Percentiles rank a stretch among this genome's conserved stretches.
Conservation (phyloP, 2,888 invertebrate species). For the Fragum sueziense region DNA sequence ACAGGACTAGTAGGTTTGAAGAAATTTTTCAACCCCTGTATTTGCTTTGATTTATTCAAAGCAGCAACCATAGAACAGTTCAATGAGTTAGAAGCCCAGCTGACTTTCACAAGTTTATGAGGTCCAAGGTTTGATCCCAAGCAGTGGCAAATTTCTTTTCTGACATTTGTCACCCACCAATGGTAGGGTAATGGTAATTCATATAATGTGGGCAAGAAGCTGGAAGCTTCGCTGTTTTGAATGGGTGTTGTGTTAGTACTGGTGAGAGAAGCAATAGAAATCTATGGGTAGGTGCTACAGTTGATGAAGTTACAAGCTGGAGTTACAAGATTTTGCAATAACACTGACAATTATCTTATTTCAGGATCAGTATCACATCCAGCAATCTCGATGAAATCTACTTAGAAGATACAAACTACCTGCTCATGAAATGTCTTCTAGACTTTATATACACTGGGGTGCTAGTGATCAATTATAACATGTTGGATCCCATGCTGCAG, state of each 20-base stretch:
- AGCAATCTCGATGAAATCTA: not conserved
- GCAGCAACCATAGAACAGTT: too few relatives aligned
- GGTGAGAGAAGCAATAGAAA: not conserved
- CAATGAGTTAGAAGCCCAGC: too few relatives aligned
- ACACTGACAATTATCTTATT: not conserved
- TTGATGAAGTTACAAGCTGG: too few relatives aligned
- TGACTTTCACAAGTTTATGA: too few relatives aligned
- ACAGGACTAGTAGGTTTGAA: too few relatives aligned
- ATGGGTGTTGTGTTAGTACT: not conserved
- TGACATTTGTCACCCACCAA: too few relatives aligned
- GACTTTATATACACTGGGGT: slow-evolving; percentile 34
- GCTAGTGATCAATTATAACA: not conserved
- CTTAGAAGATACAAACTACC: slow-evolving; percentile 1
- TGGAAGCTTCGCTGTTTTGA: not conserved
- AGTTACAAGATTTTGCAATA: too few relatives aligned
- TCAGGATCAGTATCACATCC: not conserved
- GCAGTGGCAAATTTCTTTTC: too few relatives aligned
- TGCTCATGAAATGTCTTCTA: slow-evolving; percentile 15
- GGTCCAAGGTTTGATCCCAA: too few relatives aligned
- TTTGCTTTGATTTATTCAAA: too few relatives aligned
- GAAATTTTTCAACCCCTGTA: too few relatives aligned
- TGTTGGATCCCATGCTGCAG: not conserved
- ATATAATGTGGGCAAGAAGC: not conserved
- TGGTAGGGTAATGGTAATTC: too few relatives aligned
- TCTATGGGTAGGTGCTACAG: not conserved